Percentiles rank a stretch among this genome's conserved stretches.
phyloP scores from a whole-genome alignment of 2,797 vertebrate genomes.

The Neosalanx taihuensis region DNA sequence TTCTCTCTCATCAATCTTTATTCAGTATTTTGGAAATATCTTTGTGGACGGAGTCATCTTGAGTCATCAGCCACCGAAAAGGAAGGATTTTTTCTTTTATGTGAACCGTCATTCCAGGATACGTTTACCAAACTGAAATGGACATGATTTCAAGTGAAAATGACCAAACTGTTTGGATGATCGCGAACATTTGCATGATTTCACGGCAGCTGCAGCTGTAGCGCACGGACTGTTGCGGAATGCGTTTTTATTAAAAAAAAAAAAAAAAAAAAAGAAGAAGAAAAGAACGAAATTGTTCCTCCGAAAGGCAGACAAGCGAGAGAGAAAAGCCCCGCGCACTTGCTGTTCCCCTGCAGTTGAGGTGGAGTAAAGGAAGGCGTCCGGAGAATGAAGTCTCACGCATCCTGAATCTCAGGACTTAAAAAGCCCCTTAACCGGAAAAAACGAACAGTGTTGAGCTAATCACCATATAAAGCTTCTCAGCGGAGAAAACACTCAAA shows the following conservation, averaged over 20 bases:
- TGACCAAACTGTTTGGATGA: constrained; percentile 35
- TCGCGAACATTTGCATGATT: constrained; percentile 39
- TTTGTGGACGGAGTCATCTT: constrained; percentile 49
- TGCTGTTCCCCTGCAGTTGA: constrained; percentile 65
- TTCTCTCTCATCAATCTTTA: constrained; percentile 54
- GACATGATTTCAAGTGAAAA: constrained; percentile 45
- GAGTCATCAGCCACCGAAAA: constrained; percentile 40
- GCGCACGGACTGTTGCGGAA: constrained; percentile 39
- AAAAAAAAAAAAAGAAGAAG: constrained; percentile 1
- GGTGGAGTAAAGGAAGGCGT: constrained; percentile 56
- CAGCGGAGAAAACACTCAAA: constrained; percentile 20
- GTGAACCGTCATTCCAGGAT: constrained; percentile 47
- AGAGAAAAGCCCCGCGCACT: constrained; percentile 46
- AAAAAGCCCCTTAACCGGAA: constrained; percentile 37
- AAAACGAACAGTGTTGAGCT: constrained; percentile 21
- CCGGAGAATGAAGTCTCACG: constrained; percentile 67
- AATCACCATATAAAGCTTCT: constrained; percentile 31
- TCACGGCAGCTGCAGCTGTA: constrained; percentile 31
- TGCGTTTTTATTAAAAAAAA: constrained; percentile 21
- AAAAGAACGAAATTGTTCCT: constrained; percentile 32
- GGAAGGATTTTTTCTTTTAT: constrained; percentile 32
- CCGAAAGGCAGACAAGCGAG: constrained; percentile 17
- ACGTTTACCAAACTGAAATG: constrained; percentile 36
- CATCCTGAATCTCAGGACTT: constrained; percentile 55
- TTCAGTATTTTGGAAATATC: constrained; percentile 55